phyloP scores from a whole-genome alignment of 2,888 invertebrate genomes.

The Lissocephala sabroskyi region DNA sequence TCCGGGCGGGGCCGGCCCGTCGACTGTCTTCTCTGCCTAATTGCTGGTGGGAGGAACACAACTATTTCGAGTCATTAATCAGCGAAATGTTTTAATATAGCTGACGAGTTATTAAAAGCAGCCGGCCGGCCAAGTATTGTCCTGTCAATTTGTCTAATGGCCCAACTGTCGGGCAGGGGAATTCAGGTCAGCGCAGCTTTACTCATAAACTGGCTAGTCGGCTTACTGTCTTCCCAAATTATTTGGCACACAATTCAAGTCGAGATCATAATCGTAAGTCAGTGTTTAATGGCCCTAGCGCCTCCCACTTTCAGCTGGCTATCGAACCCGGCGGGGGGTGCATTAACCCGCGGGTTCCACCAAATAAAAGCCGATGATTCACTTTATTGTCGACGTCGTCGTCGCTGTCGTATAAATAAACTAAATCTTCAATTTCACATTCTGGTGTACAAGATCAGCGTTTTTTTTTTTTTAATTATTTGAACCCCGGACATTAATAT shows the following conservation, averaged over 20 bases:
- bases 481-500: too few relatives aligned
- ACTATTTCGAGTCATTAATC: conserved; percentile 54
- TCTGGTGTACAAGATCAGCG: too few relatives aligned
- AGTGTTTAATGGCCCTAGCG: too few relatives aligned
- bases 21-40: conserved; percentile 17
- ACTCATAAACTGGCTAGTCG: too few relatives aligned
- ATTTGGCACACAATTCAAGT: too few relatives aligned
- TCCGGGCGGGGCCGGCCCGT: conserved; percentile 24
- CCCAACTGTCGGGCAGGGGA: not conserved
- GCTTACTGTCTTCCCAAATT: too few relatives aligned
- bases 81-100: conserved; percentile 48
- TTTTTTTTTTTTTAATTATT: too few relatives aligned
- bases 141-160: conserved; percentile 47
- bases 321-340: too few relatives aligned
- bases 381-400: conserved; percentile 8
- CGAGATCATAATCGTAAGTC: too few relatives aligned
- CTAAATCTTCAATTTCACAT: conserved; percentile 27
- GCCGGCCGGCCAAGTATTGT: not conserved
- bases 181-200: too few relatives aligned
- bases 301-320: too few relatives aligned
- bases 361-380: conserved; percentile 41
- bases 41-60: conserved; percentile 9
- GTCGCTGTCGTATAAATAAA: conserved; percentile 10
- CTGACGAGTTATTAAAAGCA: conserved; percentile 13
- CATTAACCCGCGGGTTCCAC: conserved; percentile 43